Percentiles rank a stretch among this genome's conserved stretches.
phyloP scores from a whole-genome alignment of 2,113 vertebrate genomes.

The Phyllostomus discolor region DNA sequence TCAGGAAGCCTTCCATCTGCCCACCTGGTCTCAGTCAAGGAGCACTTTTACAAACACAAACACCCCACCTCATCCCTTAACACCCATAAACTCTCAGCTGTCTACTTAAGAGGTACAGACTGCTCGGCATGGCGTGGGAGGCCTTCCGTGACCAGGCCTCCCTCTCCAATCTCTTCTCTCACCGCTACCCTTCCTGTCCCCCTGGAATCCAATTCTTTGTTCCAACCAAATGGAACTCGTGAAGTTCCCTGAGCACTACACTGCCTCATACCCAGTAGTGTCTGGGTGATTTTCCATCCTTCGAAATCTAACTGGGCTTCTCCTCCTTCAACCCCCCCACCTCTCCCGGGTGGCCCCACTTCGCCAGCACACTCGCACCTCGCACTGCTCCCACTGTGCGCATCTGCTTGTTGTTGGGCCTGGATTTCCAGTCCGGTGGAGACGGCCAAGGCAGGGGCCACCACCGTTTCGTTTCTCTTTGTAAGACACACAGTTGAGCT shows the following conservation, averaged over 20 bases:
- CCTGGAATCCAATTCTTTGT: background rate
- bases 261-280: background rate
- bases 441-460: background rate
- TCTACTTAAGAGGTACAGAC: background rate
- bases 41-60: background rate
- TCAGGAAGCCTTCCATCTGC: background rate
- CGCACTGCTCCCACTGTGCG: background rate
- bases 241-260: background rate
- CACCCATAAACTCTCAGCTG: accelerated
- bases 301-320: background rate
- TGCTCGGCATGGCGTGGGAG: background rate
- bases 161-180: background rate
- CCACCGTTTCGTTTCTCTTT: background rate
- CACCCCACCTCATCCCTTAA: background rate
- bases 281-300: background rate
- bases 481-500: background rate
- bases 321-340: background rate
- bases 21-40: background rate
- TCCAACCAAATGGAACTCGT: background rate
- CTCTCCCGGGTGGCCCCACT: background rate
- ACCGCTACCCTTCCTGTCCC: background rate
- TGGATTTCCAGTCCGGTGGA: background rate
- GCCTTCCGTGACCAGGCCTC: background rate
- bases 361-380: background rate
- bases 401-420: background rate